A percentile compares a stretch with the other conserved stretches of the same genome.
These are phyloP conservation scores for Heliothis virescens DNA, from an alignment of 1,140 invertebrate species.

Conservation along the genomic window DNA sequence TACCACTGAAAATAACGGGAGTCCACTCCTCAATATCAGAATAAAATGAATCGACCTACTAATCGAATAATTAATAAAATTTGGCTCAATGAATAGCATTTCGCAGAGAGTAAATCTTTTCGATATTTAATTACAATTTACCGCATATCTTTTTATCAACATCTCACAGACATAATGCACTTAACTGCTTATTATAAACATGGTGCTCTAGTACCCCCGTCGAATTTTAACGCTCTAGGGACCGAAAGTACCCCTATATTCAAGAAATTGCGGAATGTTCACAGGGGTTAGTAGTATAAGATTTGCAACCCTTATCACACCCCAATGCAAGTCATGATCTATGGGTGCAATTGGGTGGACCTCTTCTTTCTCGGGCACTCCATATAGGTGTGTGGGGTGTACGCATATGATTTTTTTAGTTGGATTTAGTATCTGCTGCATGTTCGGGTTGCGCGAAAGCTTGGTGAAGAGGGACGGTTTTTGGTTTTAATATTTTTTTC, in stretches of 20 bases:
- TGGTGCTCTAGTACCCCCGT: conserved; percentile 3
- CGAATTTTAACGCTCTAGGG: conserved; percentile 35
- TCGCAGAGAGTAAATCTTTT: conserved; percentile 10
- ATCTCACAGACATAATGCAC: conserved; percentile 25
- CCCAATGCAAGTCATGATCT: conserved; percentile 34
- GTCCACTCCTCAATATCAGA: neutral
- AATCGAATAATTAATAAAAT: neutral
- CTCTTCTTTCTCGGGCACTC: conserved; percentile 29
- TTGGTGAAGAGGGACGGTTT: too few relatives aligned
- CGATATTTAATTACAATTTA: conserved; percentile 38
- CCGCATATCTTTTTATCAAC: conserved; percentile 7
- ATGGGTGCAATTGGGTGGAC: conserved; percentile 20
- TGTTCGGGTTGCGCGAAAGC: too few relatives aligned
- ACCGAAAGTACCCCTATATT: conserved; percentile 18
- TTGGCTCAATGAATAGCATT: conserved; percentile 8
- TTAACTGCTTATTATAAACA: conserved; percentile 41
- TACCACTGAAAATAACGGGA: neutral
- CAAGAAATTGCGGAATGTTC: conserved; percentile 38
- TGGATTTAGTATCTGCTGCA: conserved; percentile 31
- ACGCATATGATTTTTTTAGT: conserved; percentile 42
- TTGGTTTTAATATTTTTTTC: too few relatives aligned
- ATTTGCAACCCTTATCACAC: conserved; percentile 41
- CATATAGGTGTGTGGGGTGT: conserved; percentile 34
- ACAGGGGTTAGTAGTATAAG: conserved; percentile 27
- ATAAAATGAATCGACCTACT: neutral